phyloP scores from a whole-genome alignment of 2,113 vertebrate genomes.

The Macaca mulatta region DNA sequence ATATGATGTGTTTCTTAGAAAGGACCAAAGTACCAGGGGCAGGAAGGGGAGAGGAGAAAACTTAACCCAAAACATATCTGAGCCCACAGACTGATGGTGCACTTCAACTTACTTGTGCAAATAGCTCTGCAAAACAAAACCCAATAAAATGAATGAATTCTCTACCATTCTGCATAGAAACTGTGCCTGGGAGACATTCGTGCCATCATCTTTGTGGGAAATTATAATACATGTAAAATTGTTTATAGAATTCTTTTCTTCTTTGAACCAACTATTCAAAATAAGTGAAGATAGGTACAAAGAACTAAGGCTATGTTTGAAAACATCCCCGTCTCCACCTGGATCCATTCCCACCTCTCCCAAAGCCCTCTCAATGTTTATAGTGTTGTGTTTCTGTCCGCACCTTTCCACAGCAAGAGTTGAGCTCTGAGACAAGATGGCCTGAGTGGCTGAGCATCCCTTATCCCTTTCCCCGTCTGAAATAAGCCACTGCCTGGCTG shows the following conservation, averaged over 20 bases:
- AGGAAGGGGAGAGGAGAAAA: neutral
- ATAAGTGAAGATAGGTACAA: neutral
- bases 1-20: neutral
- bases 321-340: neutral
- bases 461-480: neutral
- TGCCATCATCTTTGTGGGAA: neutral
- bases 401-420: neutral
- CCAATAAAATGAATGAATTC: neutral
- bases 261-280: slow-evolving; percentile 4
- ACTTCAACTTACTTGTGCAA: neutral
- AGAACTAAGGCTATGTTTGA: neutral
- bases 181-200: neutral
- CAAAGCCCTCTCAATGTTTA: neutral
- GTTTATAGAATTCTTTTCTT: slow-evolving; percentile 4
- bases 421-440: neutral
- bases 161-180: neutral
- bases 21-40: neutral
- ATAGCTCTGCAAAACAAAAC: neutral
- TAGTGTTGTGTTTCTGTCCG: neutral
- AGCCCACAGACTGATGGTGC: neutral
- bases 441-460: neutral
- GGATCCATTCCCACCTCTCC: no score
- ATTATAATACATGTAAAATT: neutral
- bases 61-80: neutral
- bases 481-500: neutral